phyloP scores from a whole-genome alignment of 2,113 vertebrate species.

The Phalacrocorax carbo region DNA sequence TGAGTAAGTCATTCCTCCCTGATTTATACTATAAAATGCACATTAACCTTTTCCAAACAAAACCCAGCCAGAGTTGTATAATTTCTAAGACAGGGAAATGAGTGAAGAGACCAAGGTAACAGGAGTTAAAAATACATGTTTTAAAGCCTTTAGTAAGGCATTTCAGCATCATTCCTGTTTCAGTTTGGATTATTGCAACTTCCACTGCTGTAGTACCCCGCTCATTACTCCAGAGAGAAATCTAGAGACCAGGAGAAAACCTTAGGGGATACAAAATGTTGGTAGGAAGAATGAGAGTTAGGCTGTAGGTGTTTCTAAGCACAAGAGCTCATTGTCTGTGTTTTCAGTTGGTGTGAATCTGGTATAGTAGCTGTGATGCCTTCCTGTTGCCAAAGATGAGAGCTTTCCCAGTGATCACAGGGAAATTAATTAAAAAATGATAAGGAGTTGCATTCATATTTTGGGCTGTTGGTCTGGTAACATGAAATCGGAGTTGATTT shows the following conservation, averaged over 20 bases:
- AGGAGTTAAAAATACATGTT: not conserved
- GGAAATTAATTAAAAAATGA: not conserved
- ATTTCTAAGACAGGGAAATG: not conserved
- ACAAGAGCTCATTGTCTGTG: not conserved
- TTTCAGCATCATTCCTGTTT: not conserved
- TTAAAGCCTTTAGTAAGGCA: not conserved
- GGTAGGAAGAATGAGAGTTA: not conserved
- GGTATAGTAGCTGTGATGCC: not conserved
- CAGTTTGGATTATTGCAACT: not conserved
- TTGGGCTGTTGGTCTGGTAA: not conserved
- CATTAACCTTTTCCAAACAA: not conserved
- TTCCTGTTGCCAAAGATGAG: not conserved
- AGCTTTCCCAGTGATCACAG: not conserved
- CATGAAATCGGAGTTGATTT: not conserved
- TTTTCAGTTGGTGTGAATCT: not conserved
- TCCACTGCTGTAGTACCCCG: not conserved
- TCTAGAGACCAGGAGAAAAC: not conserved
- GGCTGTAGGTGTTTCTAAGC: not conserved
- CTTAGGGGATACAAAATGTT: not conserved
- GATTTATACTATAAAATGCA: not conserved
- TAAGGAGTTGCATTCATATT: not conserved
- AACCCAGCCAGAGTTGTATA: not conserved
- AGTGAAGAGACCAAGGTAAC: not conserved
- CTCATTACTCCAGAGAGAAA: not conserved
- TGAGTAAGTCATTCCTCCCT: not conserved